Base-by-base conservation (phyloP, 2,113 vertebrate genomes). In the Circaetus gallicus region DNA sequence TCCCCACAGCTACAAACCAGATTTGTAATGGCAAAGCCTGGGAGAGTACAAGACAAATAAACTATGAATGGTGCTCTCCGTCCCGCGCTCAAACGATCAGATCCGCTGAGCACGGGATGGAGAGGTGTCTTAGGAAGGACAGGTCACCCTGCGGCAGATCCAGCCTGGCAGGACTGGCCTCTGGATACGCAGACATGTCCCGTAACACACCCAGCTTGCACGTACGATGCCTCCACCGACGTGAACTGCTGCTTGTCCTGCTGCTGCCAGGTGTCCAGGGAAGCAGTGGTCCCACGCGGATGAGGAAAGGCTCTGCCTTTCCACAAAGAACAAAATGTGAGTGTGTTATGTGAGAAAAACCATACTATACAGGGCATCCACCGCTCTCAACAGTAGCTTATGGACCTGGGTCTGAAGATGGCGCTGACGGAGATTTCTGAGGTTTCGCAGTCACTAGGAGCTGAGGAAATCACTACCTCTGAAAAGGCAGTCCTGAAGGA, bases 41-140 rank as follows among this genome's bases (percentile, higher is more conserved):
- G 63, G 63, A 42, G 29, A 70, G 25, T 3, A 20, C 43, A 32
- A 43, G 56, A 49, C 7, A 63, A 76, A 65, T 7, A 32, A 53
- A 21, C n/a, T 8, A 8, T 7, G 49, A 25, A 17, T 8, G 16
- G 29, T 31, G 55, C 55, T 77, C 47, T 71, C 49, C 10, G 10
- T 49, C 47, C 74, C 40, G 4, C 2, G 3, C 55, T 38, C 26
- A 16, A 45, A 40, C 1, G 49, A n/a, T n/a, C 15, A 15, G 49
- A 55, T 19, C 49, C 15, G 5, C 47, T 4, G 36, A 50, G 43
- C n/a, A 2, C 2, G 13, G 34, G 62, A 13, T 11, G 45, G 63
- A 69, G 53, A 42, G 53, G 53, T 0, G 3, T 20, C 73, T 52
- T 17, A 6, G 7, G 45, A 9, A 11, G 42, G 13, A 9, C 1